A percentile compares a stretch with the other conserved stretches of the same genome.
Conservation (phyloP, 1,140 invertebrate species). For the Drosophila orosa region DNA sequence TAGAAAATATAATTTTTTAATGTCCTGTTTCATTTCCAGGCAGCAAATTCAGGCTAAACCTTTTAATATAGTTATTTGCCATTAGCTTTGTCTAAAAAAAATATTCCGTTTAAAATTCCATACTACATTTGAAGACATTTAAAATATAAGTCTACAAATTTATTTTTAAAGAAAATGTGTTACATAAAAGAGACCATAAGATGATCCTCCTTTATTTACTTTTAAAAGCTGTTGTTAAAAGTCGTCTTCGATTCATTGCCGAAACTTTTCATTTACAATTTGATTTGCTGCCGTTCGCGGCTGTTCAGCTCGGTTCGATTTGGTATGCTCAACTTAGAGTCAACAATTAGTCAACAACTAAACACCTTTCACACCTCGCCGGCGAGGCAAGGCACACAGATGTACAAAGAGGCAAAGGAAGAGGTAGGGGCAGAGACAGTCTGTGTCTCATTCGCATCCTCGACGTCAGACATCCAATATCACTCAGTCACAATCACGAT, state of each 20-base stretch:
- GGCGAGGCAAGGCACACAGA: slow-evolving; percentile 13
- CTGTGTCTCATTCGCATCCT: slow-evolving; percentile 46
- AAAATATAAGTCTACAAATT: not conserved
- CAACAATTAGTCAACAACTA: slow-evolving; percentile 76
- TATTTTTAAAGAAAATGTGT: not conserved
- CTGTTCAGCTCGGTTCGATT: slow-evolving; percentile 44
- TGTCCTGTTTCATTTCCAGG: not conserved
- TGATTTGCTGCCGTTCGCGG: slow-evolving; percentile 24
- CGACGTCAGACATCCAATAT: slow-evolving; percentile 74
- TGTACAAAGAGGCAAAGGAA: slow-evolving; percentile 17
- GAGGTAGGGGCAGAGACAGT: slow-evolving; percentile 21
- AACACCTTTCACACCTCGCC: slow-evolving; percentile 76
- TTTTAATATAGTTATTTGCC: not conserved
- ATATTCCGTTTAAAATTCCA: not conserved
- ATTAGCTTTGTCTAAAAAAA: not conserved
- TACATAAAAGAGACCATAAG: too few species aligned
- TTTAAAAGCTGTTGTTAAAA: not conserved
- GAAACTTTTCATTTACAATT: slow-evolving; percentile 20
- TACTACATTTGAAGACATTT: not conserved
- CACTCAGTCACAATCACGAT: slow-evolving; percentile 75
- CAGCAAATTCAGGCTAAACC: not conserved
- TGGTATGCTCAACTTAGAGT: slow-evolving; percentile 73
- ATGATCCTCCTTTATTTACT: not conserved
- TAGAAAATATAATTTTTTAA: not conserved
- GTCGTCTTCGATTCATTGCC: not conserved